Conservation (phyloP, 2,113 vertebrate genomes). For the Nycticryphes semicollaris region DNA sequence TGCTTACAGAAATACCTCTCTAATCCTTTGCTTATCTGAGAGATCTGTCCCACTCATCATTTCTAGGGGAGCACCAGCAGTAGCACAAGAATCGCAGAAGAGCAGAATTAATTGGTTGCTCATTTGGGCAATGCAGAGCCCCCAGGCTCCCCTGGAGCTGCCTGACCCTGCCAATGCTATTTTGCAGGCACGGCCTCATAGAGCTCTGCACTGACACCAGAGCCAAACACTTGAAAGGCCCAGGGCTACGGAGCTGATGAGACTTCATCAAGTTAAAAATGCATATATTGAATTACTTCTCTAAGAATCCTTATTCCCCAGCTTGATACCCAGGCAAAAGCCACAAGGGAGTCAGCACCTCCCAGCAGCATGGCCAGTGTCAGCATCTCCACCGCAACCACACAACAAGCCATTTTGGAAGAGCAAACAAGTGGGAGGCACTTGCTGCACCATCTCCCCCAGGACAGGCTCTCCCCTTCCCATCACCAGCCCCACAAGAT, state of each 20-base stretch:
- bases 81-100: not conserved
- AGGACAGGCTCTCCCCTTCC: not conserved
- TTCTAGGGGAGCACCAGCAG: rapidly evolving
- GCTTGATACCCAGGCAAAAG: rapidly evolving
- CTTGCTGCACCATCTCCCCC: not conserved
- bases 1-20: not conserved
- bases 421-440: not conserved
- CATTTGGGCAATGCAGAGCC: rapidly evolving
- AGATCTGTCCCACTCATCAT: not conserved
- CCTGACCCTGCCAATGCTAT: not conserved
- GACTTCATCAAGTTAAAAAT: not conserved
- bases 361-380: not conserved
- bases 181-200: too few species aligned
- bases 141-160: rapidly evolving
- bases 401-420: not conserved
- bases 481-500: rapidly evolving
- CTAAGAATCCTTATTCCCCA: not conserved
- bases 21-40: not conserved
- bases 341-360: not conserved
- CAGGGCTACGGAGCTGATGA: not conserved
- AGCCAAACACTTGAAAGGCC: not conserved
- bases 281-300: too few species aligned
- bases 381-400: too few species aligned
- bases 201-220: not conserved
- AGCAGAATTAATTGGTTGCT: not conserved